phyloP scores from a whole-genome alignment of 1,140 invertebrate species.

The Planococcus citri region DNA sequence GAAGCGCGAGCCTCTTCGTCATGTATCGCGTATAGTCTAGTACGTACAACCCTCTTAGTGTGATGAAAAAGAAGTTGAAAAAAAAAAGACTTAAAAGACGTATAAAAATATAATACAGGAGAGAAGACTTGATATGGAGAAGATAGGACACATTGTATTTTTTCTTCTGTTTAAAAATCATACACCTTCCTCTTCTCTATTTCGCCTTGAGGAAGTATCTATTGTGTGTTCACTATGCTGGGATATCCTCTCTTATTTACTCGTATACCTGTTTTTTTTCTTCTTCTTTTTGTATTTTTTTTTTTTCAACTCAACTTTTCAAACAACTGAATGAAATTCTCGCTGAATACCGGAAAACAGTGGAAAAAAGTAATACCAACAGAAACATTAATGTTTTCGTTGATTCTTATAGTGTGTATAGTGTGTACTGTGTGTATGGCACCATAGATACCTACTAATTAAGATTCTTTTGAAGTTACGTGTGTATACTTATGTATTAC shows the following conservation, averaged over 20 bases:
- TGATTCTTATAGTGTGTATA: too few species aligned
- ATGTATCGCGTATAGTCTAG: background rate
- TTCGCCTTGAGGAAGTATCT: constrained; percentile 5
- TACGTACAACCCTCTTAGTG: background rate
- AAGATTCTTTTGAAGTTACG: background rate
- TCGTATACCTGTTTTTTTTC: background rate
- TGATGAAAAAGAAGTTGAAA: background rate
- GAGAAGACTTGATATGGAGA: background rate
- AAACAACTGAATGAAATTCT: background rate
- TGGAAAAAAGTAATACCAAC: background rate
- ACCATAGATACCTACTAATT: background rate
- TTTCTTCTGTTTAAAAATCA: constrained; percentile 4
- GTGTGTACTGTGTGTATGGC: too few species aligned
- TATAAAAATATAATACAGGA: background rate
- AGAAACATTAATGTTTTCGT: constrained; percentile 7
- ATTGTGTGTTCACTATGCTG: background rate
- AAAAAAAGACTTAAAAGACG: background rate
- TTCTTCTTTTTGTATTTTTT: background rate
- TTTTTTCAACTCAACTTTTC: background rate
- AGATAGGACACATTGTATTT: background rate
- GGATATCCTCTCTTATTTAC: background rate
- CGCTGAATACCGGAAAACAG: constrained; percentile 1
- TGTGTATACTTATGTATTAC: too few species aligned
- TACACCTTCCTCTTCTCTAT: background rate
- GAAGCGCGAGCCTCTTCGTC: background rate